A percentile compares a stretch with the other conserved stretches of the same genome.
Evolutionary conservation across 2,888 invertebrate species (phyloP).

Genomic region (Andrena flavipes): DNA sequence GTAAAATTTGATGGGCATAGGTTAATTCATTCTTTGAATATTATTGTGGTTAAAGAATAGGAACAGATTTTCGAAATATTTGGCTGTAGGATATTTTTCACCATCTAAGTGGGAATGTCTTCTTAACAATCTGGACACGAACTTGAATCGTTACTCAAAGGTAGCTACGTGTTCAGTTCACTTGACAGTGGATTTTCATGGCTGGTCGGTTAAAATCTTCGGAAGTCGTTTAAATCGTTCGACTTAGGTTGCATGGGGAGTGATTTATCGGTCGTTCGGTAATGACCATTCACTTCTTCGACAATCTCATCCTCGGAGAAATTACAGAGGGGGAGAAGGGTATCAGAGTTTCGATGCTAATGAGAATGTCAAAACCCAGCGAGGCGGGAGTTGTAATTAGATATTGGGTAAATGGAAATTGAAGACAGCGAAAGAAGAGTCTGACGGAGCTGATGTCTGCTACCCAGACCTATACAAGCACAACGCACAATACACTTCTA

Average conservation of each 20-base stretch:
- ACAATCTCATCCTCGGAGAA: conserved; percentile 34
- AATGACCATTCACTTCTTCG: conserved; percentile 43
- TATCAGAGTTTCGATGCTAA: conserved; percentile 56
- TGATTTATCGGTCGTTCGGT: conserved; percentile 47
- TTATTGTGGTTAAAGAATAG: too few relatives aligned
- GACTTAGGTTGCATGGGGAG: conserved; percentile 20
- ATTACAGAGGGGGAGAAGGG: conserved; percentile 22
- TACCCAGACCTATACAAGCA: conserved; percentile 10
- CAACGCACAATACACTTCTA: not conserved
- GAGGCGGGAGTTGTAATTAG: conserved; percentile 64
- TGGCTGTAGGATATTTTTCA: too few relatives aligned
- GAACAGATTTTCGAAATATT: too few relatives aligned
- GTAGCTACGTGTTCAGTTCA: not conserved
- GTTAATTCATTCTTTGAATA: too few relatives aligned
- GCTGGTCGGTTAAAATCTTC: not conserved
- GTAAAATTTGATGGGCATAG: too few relatives aligned
- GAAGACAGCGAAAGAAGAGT: conserved; percentile 47
- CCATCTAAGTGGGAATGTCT: too few relatives aligned
- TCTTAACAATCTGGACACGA: too few relatives aligned
- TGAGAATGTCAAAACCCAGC: conserved; percentile 74
- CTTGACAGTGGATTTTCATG: not conserved
- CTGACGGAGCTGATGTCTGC: conserved; percentile 36
- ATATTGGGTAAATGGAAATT: conserved; percentile 63
- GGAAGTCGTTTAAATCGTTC: conserved; percentile 11
- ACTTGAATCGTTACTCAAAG: too few relatives aligned